These are phyloP conservation scores for Archocentrus centrarchus DNA, from an alignment of 2,113 vertebrate genomes.

Conservation along the genomic window DNA sequence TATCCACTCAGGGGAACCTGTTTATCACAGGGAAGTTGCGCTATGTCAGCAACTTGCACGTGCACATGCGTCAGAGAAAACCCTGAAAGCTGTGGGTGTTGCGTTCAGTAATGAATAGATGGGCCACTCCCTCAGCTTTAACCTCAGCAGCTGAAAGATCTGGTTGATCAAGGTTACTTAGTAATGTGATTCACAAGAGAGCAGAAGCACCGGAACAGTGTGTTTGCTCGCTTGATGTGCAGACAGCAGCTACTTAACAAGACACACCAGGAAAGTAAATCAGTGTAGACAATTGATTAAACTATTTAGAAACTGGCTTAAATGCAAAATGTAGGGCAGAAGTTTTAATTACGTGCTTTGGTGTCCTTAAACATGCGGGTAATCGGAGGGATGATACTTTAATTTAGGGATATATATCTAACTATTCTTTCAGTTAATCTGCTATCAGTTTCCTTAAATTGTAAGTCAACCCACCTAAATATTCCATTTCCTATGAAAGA, in stretches of 20 bases:
- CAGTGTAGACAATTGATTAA: no score
- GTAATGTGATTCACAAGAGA: not conserved
- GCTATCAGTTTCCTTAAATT: not conserved
- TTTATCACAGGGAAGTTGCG: constrained; percentile 18
- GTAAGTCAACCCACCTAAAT: not conserved
- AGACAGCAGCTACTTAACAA: not conserved
- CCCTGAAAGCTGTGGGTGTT: constrained; percentile 51
- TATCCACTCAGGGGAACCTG: constrained; percentile 1
- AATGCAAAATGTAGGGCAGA: not conserved
- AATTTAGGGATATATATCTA: not conserved
- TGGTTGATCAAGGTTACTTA: constrained; percentile 49
- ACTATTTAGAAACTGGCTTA: not conserved
- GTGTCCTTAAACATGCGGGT: not conserved
- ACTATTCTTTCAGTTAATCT: not conserved
- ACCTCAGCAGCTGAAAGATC: constrained; percentile 40
- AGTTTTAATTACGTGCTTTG: not conserved
- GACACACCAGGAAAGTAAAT: not conserved
- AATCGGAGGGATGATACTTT: not conserved
- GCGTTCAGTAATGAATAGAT: constrained; percentile 21
- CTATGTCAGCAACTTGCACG: constrained; percentile 23
- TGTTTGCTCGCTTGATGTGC: not conserved
- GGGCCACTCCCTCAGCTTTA: constrained; percentile 45
- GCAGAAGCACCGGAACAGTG: not conserved
- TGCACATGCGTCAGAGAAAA: constrained; percentile 32
- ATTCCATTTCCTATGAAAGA: not conserved